phyloP scores from a whole-genome alignment of 1,140 invertebrate genomes.

The Drosophila baimaii region DNA sequence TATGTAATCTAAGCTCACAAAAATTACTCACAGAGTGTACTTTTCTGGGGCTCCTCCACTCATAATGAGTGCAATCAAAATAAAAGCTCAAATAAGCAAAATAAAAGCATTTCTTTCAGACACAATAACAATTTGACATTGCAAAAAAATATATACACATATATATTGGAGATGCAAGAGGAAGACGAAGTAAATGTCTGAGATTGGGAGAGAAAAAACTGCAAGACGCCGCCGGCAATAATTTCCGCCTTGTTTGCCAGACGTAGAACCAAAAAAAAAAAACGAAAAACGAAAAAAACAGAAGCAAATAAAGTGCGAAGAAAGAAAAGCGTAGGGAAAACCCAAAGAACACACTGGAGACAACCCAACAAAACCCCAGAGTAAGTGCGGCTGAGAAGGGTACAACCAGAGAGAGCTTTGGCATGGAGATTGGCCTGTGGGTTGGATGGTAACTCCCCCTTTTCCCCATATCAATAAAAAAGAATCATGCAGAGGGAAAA shows the following conservation, averaged over 20 bases:
- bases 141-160: slow-evolving; percentile 32
- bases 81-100: slow-evolving; percentile 19
- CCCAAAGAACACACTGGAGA: slow-evolving; percentile 27
- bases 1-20: slow-evolving; percentile 7
- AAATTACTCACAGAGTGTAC: slow-evolving; percentile 26
- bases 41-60: slow-evolving; percentile 33
- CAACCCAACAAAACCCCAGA: slow-evolving; percentile 1
- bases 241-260: slow-evolving; percentile 68
- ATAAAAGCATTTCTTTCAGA: slow-evolving; percentile 20
- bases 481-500: slow-evolving; percentile 7
- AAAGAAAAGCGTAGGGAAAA: slow-evolving; percentile 40
- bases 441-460: not conserved
- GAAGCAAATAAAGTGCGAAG: slow-evolving; percentile 37
- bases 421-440: slow-evolving; percentile 38
- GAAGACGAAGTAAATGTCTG: slow-evolving; percentile 10
- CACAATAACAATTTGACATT: slow-evolving; percentile 28
- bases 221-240: slow-evolving; percentile 66
- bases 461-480: slow-evolving; percentile 12
- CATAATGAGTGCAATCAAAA: slow-evolving; percentile 26
- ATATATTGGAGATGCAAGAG: slow-evolving; percentile 39
- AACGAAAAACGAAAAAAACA: not conserved
- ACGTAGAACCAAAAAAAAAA: slow-evolving; percentile 32
- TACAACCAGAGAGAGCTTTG: slow-evolving; percentile 14
- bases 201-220: slow-evolving; percentile 18
- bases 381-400: slow-evolving; percentile 3